Conservation (phyloP, 2,797 vertebrate species). For the Helarctos malayanus region DNA sequence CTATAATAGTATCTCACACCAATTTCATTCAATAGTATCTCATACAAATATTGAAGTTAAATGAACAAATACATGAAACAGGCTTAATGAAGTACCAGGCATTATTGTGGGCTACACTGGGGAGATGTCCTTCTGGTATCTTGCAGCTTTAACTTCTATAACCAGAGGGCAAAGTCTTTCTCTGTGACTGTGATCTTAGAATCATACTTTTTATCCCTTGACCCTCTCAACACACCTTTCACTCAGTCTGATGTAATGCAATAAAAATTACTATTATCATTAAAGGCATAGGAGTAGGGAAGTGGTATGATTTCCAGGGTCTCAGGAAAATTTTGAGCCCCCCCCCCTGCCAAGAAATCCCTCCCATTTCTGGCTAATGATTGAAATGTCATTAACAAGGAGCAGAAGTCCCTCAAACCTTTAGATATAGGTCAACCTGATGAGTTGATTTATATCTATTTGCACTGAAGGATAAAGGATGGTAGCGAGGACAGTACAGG, state of each 20-base stretch:
- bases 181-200: not conserved
- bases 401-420: not conserved
- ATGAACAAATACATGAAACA: not conserved
- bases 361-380: not conserved
- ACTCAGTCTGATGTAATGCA: not conserved
- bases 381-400: not conserved
- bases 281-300: not conserved
- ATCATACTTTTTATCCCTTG: not conserved
- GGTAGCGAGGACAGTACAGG: not conserved
- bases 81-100: not conserved
- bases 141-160: not conserved
- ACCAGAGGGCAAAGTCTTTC: not conserved
- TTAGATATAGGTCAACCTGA: not conserved
- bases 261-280: not conserved
- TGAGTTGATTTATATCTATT: not conserved
- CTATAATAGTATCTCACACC: not conserved
- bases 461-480: not conserved
- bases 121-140: not conserved
- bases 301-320: not conserved
- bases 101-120: not conserved
- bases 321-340: not conserved
- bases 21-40: not conserved
- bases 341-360: not conserved
- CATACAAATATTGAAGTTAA: not conserved
- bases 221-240: not conserved